Percentiles rank a stretch among this genome's conserved stretches.
phyloP scores from a whole-genome alignment of 2,113 vertebrate species.

The Quiscalus mexicanus region DNA sequence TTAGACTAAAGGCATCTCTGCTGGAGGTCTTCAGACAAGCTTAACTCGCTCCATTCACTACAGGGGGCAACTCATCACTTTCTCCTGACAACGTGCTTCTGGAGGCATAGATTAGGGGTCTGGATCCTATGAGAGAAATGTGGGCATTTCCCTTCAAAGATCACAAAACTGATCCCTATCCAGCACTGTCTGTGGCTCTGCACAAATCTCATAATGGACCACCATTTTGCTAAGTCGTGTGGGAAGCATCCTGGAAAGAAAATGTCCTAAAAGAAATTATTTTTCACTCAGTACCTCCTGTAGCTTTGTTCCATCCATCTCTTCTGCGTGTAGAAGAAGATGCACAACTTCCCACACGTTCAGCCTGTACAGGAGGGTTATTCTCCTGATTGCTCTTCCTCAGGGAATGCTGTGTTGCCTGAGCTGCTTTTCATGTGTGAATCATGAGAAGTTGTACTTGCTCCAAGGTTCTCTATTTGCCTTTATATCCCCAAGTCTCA shows the following conservation, averaged over 20 bases:
- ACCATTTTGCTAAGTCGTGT: neutral
- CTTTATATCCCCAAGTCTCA: neutral
- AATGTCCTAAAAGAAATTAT: neutral
- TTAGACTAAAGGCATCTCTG: neutral
- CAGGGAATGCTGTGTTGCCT: fast-evolving
- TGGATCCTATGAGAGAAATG: neutral
- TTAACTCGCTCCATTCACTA: neutral
- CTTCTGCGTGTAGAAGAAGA: neutral
- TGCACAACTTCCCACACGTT: fast-evolving
- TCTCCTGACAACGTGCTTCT: neutral
- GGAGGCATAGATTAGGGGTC: neutral
- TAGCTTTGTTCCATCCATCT: neutral
- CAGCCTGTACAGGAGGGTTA: neutral
- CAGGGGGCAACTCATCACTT: neutral
- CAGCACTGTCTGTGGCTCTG: neutral
- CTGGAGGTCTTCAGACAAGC: neutral
- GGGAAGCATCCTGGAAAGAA: neutral
- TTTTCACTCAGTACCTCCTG: neutral
- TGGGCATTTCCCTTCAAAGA: neutral
- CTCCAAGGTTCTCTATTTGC: neutral
- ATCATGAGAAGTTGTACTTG: neutral
- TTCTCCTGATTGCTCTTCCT: neutral
- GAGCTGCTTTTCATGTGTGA: neutral
- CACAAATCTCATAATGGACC: neutral
- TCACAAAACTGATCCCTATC: neutral